Evolutionary conservation across 2,888 invertebrate genomes (phyloP).

Genomic region (Beris chalybata): DNA sequence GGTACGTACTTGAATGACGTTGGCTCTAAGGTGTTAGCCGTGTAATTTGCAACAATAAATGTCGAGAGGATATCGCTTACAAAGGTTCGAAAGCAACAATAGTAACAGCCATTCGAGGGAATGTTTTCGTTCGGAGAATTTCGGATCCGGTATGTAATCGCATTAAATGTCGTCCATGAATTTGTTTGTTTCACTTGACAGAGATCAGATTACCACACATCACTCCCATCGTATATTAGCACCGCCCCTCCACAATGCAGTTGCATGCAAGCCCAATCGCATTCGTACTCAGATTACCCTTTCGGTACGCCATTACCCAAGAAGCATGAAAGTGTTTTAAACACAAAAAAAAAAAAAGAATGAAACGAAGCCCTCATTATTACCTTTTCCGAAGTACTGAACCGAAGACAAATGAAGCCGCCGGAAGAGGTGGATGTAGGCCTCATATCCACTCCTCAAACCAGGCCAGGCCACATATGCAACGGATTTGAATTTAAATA

Average conservation of each 20-base stretch:
- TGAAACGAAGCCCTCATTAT: no score
- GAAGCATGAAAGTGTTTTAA: no score
- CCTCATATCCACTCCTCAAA: conserved; percentile 22
- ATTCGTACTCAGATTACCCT: conserved; percentile 12
- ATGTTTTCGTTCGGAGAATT: no score
- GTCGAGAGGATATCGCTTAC: no score
- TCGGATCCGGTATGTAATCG: conserved; percentile 8
- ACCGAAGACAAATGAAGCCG: conserved; percentile 19
- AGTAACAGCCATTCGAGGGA: no score
- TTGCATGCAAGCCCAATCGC: conserved; percentile 13
- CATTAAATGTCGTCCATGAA: conserved; percentile 30
- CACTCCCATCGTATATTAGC: conserved; percentile 24
- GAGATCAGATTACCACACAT: conserved; percentile 30
- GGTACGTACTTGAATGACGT: no score
- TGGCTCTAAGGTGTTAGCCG: no score
- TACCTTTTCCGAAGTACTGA: no score
- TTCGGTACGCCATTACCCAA: neutral
- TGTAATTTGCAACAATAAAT: no score
- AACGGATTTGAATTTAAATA: neutral
- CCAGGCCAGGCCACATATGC: conserved; percentile 13
- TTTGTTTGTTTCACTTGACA: conserved; percentile 11
- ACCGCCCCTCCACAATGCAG: conserved; percentile 14
- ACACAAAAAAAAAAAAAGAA: no score
- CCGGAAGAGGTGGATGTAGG: conserved; percentile 27
- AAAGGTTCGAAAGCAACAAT: no score